phyloP scores from a whole-genome alignment of 2,797 vertebrate species.

The Paedocypris micromegethes region DNA sequence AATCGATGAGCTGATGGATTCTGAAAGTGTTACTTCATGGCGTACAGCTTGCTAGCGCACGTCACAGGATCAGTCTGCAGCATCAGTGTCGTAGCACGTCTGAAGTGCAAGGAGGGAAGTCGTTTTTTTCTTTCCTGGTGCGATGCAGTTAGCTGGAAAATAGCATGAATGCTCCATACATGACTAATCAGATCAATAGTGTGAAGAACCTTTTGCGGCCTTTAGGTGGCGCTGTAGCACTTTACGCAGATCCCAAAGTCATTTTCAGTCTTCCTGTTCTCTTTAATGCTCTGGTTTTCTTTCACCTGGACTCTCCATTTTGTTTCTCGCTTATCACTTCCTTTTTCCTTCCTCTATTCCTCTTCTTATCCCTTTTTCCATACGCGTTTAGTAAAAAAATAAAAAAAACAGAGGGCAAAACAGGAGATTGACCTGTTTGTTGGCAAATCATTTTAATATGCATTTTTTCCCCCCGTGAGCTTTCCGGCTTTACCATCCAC shows the following conservation, averaged over 20 bases:
- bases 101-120: constrained; percentile 20
- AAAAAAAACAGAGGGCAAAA: constrained; percentile 43
- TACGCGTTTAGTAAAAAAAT: constrained; percentile 13
- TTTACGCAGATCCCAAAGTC: constrained; percentile 48
- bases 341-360: constrained; percentile 28
- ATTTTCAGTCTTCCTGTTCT: constrained; percentile 40
- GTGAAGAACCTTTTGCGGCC: constrained; percentile 45
- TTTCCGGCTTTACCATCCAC: constrained; percentile 28
- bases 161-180: constrained; percentile 23
- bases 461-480: constrained; percentile 11
- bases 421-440: constrained; percentile 55
- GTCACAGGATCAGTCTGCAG: constrained; percentile 11
- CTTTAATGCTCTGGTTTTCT: constrained; percentile 44
- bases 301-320: constrained; percentile 57
- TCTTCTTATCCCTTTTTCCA: constrained; percentile 39
- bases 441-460: constrained; percentile 35
- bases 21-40: constrained; percentile 9
- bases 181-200: constrained; percentile 51
- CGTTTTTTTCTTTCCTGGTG: constrained; percentile 11
- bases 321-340: constrained; percentile 41
- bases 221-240: constrained; percentile 72
- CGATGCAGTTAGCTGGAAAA: constrained; percentile 19
- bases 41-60: constrained; percentile 8
- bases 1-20: constrained; percentile 32
- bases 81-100: constrained; percentile 6